Evolutionary conservation across 2,888 invertebrate species (phyloP), one percentile per base, ranked within the genome.

Genomic region (Exephanes ischioxanthus): DNA sequence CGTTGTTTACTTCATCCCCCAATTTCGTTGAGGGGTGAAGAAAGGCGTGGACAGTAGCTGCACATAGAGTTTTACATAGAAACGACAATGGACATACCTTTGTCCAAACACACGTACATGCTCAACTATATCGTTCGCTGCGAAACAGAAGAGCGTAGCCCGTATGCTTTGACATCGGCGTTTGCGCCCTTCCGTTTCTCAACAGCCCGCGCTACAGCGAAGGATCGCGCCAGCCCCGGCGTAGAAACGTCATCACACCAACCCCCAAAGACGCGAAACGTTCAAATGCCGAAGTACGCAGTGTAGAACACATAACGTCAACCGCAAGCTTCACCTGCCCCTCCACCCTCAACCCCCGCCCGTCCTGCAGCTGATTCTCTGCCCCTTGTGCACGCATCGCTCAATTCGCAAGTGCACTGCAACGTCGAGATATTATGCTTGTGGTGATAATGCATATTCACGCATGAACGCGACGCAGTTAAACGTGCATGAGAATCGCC

Each of bases 221-320:
- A 22, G 41, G 22, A 37, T 26, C 22, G 41, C n/a, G 51, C 3
- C 51, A 14, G 30, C 48, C 71, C 72, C 53, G 63, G 45, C 55
- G 68, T 61, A 67, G 58, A 71, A 71, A 80, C 84, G 75, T 77
- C 80, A 83, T 81, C 76, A 33, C 70, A 37, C 51, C 26, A 71
- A 67, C 51, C 63, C 41, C 22, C 68, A 61, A 26, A 48, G 63
- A 85, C 66, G 81, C 87, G 87, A 84, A 33, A 87, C 80, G 72
- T 88, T 86, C 63, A 90, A 90, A 91, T 89, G 88, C 87, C 89
- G 88, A 88, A 90, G 89, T 86, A 87, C 78, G 85, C 73, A 67
- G 58, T 26, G 72, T 73, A 66, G 30, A 80, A 80, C 55, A 53
- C 73, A 80, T 37, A 67, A 73, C 55, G 58, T 80, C 67, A 73